Conservation (phyloP, 2,888 invertebrate genomes). For the Ophion obscuratus region DNA sequence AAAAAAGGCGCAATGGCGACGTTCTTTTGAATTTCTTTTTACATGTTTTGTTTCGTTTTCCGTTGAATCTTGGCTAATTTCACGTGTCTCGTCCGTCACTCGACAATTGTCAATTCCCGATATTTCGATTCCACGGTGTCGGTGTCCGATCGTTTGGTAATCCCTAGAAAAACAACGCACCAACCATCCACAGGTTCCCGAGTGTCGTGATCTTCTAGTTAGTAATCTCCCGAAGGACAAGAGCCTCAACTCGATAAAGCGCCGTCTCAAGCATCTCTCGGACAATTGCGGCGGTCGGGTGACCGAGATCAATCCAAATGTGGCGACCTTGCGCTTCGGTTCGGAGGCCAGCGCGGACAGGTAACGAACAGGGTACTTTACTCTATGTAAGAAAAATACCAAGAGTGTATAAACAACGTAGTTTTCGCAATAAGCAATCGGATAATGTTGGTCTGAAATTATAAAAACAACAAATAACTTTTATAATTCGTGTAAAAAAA, state of each 20-base stretch:
- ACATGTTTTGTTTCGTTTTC: conserved; percentile 37
- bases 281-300: conserved; percentile 94
- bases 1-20: conserved; percentile 2
- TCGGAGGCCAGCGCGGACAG: conserved; percentile 89
- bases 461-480: conserved; percentile 2
- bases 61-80: conserved; percentile 29
- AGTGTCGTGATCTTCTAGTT: conserved; percentile 87
- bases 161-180: neutral
- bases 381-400: too few species aligned
- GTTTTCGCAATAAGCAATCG: too few species aligned
- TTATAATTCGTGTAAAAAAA: neutral
- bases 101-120: conserved; percentile 6
- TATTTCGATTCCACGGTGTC: conserved; percentile 1
- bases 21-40: conserved; percentile 41
- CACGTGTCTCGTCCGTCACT: conserved; percentile 37
- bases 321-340: conserved; percentile 89
- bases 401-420: too few species aligned
- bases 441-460: neutral
- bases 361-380: conserved; percentile 81
- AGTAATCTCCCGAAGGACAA: conserved; percentile 88
- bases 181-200: conserved; percentile 74
- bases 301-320: conserved; percentile 86
- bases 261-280: conserved; percentile 88
- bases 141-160: conserved; percentile 27
- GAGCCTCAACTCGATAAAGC: conserved; percentile 83